These are phyloP conservation scores for Porphyrio hochstetteri DNA, from an alignment of 2,113 vertebrate genomes.

Conservation along the genomic window DNA sequence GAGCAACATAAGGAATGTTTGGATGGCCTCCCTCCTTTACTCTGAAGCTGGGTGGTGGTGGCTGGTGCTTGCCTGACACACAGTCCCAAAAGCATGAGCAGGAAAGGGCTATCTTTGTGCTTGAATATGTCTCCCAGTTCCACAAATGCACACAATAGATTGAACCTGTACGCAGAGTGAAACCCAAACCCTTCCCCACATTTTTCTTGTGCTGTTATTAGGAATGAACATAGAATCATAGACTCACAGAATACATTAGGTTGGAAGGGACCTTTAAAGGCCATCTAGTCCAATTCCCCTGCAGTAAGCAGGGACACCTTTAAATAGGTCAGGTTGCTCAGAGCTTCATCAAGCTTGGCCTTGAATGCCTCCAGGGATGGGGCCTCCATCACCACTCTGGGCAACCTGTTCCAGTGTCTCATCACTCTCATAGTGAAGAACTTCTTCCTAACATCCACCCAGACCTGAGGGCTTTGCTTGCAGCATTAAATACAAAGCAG, in stretches of 20 bases:
- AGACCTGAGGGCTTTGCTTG: not conserved
- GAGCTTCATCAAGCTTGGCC: too few relatives aligned
- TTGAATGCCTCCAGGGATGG: too few relatives aligned
- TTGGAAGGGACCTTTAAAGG: too few relatives aligned
- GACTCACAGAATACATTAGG: too few relatives aligned
- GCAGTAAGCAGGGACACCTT: too few relatives aligned
- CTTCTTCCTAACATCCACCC: not conserved
- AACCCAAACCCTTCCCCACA: not conserved
- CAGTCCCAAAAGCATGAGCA: not conserved
- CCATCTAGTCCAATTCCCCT: too few relatives aligned
- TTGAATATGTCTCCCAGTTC: not conserved
- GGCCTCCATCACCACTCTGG: too few relatives aligned
- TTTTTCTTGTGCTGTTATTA: not conserved
- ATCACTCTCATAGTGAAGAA: too few relatives aligned
- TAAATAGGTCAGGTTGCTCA: too few relatives aligned
- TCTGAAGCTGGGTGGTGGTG: not conserved
- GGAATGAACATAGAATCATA: not conserved
- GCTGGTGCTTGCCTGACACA: not conserved
- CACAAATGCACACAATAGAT: not conserved
- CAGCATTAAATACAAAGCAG: not conserved
- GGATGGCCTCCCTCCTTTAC: not conserved
- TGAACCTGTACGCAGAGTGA: not conserved
- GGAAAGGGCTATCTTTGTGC: not conserved
- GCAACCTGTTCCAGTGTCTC: too few relatives aligned
- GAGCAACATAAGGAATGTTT: not conserved